Evolutionary conservation across 2,888 invertebrate species (phyloP).

Genomic region (Villa cingulata): DNA sequence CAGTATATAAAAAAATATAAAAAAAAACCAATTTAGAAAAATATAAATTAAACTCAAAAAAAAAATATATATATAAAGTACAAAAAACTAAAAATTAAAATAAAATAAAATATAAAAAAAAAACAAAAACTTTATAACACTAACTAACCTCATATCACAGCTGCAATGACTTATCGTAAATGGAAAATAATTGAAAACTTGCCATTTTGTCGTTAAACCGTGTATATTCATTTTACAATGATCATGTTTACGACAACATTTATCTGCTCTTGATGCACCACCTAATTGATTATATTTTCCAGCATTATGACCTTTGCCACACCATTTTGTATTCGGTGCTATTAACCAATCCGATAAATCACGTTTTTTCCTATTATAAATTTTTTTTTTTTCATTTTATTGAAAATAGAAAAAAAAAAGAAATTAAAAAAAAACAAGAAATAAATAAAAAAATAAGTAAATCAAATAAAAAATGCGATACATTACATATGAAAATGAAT

Average conservation of each 20-base stretch:
- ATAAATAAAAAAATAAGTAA: constrained; percentile 2
- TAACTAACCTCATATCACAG: constrained; percentile 46
- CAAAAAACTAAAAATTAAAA: neutral
- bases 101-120: neutral
- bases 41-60: neutral
- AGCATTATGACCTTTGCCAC: constrained; percentile 76
- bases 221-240: constrained; percentile 74
- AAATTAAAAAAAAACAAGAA: constrained; percentile 5
- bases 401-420: neutral
- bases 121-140: neutral
- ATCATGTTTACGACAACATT: constrained; percentile 82
- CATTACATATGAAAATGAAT: too few relatives aligned
- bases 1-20: too few relatives aligned
- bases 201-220: constrained; percentile 70
- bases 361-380: constrained; percentile 23
- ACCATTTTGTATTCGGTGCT: constrained; percentile 87
- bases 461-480: too few relatives aligned
- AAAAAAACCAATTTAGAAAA: neutral
- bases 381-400: too few relatives aligned
- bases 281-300: constrained; percentile 70
- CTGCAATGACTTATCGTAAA: constrained; percentile 85
- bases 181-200: constrained; percentile 76
- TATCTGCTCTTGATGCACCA: constrained; percentile 67
- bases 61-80: neutral
- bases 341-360: constrained; percentile 49